phyloP scores from a whole-genome alignment of 2,888 invertebrate genomes.

The Dasypolia templi region DNA sequence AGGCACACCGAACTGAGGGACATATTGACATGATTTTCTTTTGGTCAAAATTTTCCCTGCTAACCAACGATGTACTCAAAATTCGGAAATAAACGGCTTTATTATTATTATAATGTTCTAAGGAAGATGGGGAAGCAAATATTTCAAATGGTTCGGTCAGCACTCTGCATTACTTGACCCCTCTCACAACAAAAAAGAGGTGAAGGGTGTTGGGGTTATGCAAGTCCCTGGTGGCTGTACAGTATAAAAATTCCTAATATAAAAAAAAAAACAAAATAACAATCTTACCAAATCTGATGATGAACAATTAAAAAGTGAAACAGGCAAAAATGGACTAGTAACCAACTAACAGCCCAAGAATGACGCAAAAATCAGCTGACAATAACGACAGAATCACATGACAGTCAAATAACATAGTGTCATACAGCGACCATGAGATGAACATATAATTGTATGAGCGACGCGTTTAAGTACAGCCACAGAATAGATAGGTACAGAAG shows the following conservation, averaged over 20 bases:
- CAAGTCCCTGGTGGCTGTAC: too few species aligned
- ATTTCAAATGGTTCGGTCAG: too few species aligned
- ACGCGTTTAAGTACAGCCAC: slow-evolving; percentile 17
- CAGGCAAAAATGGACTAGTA: neutral
- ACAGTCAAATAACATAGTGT: slow-evolving; percentile 36
- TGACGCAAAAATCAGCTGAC: slow-evolving; percentile 14
- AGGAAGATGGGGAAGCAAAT: neutral
- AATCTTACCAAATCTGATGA: neutral
- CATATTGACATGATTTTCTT: neutral
- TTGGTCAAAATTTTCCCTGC: neutral
- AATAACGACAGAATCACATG: slow-evolving; percentile 21
- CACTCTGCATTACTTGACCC: too few species aligned
- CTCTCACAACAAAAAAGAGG: too few species aligned
- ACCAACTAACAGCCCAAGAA: slow-evolving; percentile 7
- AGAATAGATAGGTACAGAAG: neutral
- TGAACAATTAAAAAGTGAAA: neutral
- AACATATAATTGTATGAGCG: slow-evolving; percentile 40
- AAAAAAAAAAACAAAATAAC: neutral
- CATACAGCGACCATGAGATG: slow-evolving; percentile 42
- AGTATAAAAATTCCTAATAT: too few species aligned
- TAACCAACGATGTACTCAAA: neutral
- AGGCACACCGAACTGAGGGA: neutral
- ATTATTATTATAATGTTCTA: neutral
- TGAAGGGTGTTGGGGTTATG: too few species aligned
- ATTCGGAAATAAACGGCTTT: neutral